A percentile compares a stretch with the other conserved stretches of the same genome.
phyloP scores from a whole-genome alignment of 1,140 invertebrate genomes.

The Polypedilum vanderplanki region DNA sequence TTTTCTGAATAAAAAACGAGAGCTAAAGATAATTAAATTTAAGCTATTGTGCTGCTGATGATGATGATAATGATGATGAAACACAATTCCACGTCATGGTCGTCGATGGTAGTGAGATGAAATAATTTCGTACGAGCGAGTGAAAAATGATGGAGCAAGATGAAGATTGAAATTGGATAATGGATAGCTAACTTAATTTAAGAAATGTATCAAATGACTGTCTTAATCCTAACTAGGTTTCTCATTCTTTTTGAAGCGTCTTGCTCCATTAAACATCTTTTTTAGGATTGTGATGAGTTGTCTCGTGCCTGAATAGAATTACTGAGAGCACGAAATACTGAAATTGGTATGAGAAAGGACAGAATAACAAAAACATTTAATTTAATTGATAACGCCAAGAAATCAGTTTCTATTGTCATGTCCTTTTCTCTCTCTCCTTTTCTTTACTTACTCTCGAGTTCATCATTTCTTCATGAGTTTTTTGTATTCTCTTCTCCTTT shows the following conservation, averaged over 20 bases:
- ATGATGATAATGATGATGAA: constrained; percentile 19
- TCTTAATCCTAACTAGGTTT: constrained; percentile 19
- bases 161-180: constrained; percentile 24
- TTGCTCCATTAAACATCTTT: constrained; percentile 18
- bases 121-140: not conserved
- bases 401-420: constrained; percentile 12
- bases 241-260: not conserved
- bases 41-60: not conserved
- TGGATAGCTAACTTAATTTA: constrained; percentile 24
- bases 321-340: not conserved
- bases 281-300: not conserved
- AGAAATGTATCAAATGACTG: constrained; percentile 11
- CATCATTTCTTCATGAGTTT: no score
- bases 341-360: not conserved
- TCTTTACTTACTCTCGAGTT: not conserved
- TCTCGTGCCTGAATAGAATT: not conserved
- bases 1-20: not conserved
- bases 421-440: not conserved
- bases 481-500: no score
- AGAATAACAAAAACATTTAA: not conserved
- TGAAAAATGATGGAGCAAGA: not conserved
- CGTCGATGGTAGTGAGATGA: not conserved
- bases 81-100: not conserved
- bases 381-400: constrained; percentile 14
- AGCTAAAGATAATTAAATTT: constrained; percentile 15